Base-by-base conservation (phyloP, 1,140 invertebrate species). In the Cydia splendana region DNA sequence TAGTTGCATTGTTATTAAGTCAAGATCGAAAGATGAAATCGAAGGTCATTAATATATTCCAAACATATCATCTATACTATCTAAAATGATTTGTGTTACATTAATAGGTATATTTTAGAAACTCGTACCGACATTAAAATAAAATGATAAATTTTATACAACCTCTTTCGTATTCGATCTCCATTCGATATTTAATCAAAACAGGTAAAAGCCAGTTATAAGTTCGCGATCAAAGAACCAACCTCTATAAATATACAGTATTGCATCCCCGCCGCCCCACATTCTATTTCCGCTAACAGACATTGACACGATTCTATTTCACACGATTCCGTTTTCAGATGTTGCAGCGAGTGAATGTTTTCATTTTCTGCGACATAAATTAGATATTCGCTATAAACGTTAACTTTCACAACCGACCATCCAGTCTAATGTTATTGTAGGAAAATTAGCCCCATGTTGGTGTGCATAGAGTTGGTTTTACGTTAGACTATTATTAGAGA, bases 261-360 rank as follows among this genome's bases (percentile, higher is more conserved):
- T 71, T 71, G 67, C 18, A 62, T 62, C 18, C 67, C 67, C 65
- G 65, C 34, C 67, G 67, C 34, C 67, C 67, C 67, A 71, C 67
- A 71, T 79, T 81, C 80, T 81, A 81, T 81, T 81, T 81, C 80
- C 80, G 78, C 48, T 75, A 48, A 24, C 74, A 79, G 78, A 81
- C 80, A 81, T 81, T 81, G 80, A 81, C 80, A 79, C 76, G 74
- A 78, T 78, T 79, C 79, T 65, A 75, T 76, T 78, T 78, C 48
- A 81, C 80, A 78, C 75, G 74, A 78, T 78, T 79, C 79, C 65
- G 53, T 77, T 78, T 78, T 38, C 75, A 75, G 69, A 69, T 76
- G 67, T 75, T 42, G 53, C 76, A 76, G 12, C 75, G 76, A 78
- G 7, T 18, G 67, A 71, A 71, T 71, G 67, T 71, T 71, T 71